A percentile compares a stretch with the other conserved stretches of the same genome.
phyloP scores from a whole-genome alignment of 2,888 invertebrate genomes.

The Lepas anatifera region DNA sequence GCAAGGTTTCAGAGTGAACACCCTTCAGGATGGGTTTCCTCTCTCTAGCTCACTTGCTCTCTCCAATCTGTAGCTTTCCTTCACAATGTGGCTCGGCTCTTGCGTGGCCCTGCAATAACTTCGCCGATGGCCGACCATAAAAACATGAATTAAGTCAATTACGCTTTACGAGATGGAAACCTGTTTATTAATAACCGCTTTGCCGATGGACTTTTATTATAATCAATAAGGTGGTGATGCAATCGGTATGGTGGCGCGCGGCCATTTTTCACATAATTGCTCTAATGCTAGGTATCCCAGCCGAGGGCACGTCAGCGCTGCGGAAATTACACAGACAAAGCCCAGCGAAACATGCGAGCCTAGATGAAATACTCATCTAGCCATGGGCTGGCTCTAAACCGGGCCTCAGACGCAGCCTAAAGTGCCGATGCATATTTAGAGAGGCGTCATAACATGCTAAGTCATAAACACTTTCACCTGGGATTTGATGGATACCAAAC shows the following conservation, averaged over 20 bases:
- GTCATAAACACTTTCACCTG: too few relatives aligned
- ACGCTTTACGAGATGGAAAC: slow-evolving; percentile 2
- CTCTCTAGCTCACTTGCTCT: background rate
- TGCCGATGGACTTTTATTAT: background rate
- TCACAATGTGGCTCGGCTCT: too few relatives aligned
- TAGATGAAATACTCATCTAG: too few relatives aligned
- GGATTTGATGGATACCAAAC: too few relatives aligned
- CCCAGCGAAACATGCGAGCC: background rate
- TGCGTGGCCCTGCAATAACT: background rate
- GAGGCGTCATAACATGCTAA: too few relatives aligned
- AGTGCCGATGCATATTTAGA: too few relatives aligned
- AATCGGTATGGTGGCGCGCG: background rate
- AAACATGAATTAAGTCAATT: background rate
- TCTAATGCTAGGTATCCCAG: background rate
- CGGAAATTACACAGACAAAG: background rate
- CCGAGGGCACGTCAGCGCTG: background rate
- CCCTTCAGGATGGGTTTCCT: too few relatives aligned
- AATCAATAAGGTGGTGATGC: background rate
- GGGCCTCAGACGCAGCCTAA: too few relatives aligned
- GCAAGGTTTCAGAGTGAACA: too few relatives aligned
- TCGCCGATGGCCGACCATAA: background rate
- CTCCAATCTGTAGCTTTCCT: background rate
- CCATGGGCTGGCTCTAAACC: too few relatives aligned
- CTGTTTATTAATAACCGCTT: background rate
- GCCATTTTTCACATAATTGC: background rate